A percentile compares a stretch with the other conserved stretches of the same genome.
Conservation (phyloP, 2,888 invertebrate species). For the Machimus rusticus region DNA sequence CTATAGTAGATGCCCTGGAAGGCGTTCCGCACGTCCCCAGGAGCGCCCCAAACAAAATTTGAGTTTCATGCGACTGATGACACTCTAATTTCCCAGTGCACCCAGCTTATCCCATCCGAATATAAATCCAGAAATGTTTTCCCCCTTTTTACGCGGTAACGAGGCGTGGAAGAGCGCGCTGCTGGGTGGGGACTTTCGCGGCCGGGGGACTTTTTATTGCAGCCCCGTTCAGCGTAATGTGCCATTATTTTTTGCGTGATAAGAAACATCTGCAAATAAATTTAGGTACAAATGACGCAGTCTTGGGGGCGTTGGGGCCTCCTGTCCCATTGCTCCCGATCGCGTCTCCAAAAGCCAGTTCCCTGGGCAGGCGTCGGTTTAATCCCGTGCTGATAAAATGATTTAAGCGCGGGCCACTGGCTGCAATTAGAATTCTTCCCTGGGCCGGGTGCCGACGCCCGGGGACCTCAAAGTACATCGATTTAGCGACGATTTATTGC, state of each 20-base stretch:
- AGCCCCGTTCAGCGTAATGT: neutral
- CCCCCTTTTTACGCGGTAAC: neutral
- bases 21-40: neutral
- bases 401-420: neutral
- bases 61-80: neutral
- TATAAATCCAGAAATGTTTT: neutral
- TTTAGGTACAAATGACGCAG: neutral
- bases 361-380: neutral
- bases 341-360: neutral
- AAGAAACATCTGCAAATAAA: neutral
- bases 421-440: neutral
- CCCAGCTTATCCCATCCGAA: neutral
- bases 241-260: neutral
- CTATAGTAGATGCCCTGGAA: neutral
- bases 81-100: neutral
- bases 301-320: neutral
- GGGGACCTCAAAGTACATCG: neutral
- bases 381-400: neutral
- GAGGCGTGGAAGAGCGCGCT: neutral
- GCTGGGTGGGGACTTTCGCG: neutral
- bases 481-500: neutral
- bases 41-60: neutral
- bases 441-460: neutral
- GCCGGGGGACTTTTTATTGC: neutral
- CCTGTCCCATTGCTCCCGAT: neutral